Evolutionary conservation across 2,888 invertebrate genomes (phyloP), one percentile per base, ranked within the genome.

Genomic region (Cremastinae sp.): DNA sequence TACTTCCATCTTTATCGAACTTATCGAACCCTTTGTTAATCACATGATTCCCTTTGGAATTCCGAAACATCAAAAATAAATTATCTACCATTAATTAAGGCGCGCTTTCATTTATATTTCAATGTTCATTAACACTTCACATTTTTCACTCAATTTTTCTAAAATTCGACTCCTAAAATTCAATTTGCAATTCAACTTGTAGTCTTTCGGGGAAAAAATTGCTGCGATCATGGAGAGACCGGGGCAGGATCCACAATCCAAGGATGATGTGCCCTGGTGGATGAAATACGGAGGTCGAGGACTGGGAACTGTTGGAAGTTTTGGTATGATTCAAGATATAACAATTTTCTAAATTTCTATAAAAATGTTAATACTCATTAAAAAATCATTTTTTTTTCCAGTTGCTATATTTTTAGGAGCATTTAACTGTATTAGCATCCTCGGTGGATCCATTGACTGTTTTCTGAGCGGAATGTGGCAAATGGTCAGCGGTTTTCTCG

Each of bases 191-290:
- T 53, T n/a, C 5, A 12, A 2, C 47, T 90, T 90, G 68, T 85
- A 95, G 95, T 95, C 95, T 87, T 92, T 96, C 87, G 92, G 94
- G 84, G 96, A 96, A 89, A 96, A 95, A 92, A 91, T 96, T 85
- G 92, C 94, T 79, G 93, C 94, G 87, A 92, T 96, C 82, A 94
- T 96, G 95, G 93, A 94, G 85, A 93, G 95, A 86, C 96, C 96
- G 79, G 95, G 95, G 82, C 94, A 94, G 89, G 95, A 95, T 90
- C 93, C 93, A 84, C 92, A 91, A 80, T 93, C 94, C 82, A 94
- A 94, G 91, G 96, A 96, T 90, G 96, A 95, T 90, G 93, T 94
- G 82, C 95, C 97, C 82, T 96, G 96, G 96, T 96, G 95, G 94
- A 92, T 97, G 93, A 96, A 95, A 91, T 96, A 96, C 91, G 95